Evolutionary conservation across 2,797 vertebrate genomes (phyloP), one percentile per base, ranked within the genome.

Genomic region (Sebastes kiyomatsui): DNA sequence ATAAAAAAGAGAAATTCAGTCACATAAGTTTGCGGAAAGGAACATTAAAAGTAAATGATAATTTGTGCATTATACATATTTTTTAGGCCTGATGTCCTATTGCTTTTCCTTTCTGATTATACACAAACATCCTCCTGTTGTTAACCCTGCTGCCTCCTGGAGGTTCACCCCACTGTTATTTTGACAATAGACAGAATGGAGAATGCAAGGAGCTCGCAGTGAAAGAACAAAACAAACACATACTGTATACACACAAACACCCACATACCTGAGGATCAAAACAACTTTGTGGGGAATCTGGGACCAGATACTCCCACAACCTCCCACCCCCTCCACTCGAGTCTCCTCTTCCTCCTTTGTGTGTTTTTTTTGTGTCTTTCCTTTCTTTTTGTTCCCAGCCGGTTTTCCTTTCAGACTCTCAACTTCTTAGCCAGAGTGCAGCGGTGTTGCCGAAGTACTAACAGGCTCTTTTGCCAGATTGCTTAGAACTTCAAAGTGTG

Each of bases 401-500:
- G 65, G 14, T 65, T 80, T 73, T 60, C 7, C 60, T 81, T 75
- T 62, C 69, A 49, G 28, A 54, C 67, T 77, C 73, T 65, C 54
- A 33, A 60, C 54, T 69, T 84, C 79, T 81, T 13, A 60, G 55
- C 73, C 42, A 9, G 64, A 67, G 79, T 76, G 79, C 76, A 25
- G 78, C 66, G 11, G 72, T 69, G 69, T 72, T 69, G 64, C 75
- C 0, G 68, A 80, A 66, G 82, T 86, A 81, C 84, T 83, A 90
- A 91, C 83, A 76, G 80, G 54, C 86, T 83, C 75, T 90, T 88
- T 92, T 91, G 68, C 88, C 77, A 76, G 83, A 85, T 86, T 77
- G 82, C 83, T 71, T 60, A 77, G 80, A 90, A 88, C 91, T 87
- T 93, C 90, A 93, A 93, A 94, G 93, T 82, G 84, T 82, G 83